phyloP scores from a whole-genome alignment of 1,140 invertebrate genomes.

The Temnothorax nylanderi region DNA sequence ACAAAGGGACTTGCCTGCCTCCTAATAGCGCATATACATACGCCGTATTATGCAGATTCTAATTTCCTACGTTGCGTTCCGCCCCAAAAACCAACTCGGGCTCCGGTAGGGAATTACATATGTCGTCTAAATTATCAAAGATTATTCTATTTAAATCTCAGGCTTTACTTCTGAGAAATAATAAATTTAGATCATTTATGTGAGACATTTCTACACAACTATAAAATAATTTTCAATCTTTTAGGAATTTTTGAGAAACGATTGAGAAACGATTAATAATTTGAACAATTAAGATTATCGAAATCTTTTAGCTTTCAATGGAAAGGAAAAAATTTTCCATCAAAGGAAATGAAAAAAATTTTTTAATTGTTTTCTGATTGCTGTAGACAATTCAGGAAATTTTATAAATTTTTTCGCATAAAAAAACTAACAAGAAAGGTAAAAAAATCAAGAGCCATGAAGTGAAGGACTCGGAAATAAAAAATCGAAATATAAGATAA shows the following conservation, averaged over 20 bases:
- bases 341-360: neutral
- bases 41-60: conserved; percentile 28
- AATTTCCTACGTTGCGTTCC: conserved; percentile 25
- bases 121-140: neutral
- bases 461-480: neutral
- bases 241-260: neutral
- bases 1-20: conserved; percentile 4
- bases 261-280: neutral
- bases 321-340: neutral
- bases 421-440: neutral
- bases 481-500: neutral
- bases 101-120: neutral
- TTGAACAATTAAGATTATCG: neutral
- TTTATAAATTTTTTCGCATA: neutral
- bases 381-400: neutral
- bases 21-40: conserved; percentile 9
- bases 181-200: neutral
- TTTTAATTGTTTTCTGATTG: neutral
- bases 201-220: neutral
- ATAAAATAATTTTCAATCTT: neutral
- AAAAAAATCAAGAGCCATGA: neutral
- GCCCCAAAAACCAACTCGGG: neutral
- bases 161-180: neutral
- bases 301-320: neutral
- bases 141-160: neutral